Conservation (phyloP, 2,888 invertebrate genomes). For the Volucella zonaria region DNA sequence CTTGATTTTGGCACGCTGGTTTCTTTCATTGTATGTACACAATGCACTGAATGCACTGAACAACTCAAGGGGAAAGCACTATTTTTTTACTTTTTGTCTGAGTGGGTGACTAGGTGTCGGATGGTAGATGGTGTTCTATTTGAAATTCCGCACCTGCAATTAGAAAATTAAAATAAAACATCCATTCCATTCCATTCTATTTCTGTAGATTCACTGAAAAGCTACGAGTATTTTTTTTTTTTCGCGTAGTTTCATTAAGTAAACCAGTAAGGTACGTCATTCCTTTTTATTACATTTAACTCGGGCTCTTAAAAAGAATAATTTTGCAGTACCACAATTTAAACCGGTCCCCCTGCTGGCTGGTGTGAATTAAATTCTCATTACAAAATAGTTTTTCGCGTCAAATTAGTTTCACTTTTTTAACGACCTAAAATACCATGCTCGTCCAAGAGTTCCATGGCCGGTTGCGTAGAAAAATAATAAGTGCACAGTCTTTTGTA, state of each 20-base stretch:
- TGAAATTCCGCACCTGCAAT: conserved; percentile 54
- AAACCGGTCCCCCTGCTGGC: conserved; percentile 51
- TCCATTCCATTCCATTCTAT: not conserved
- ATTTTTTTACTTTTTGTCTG: no score
- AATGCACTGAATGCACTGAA: conserved; percentile 51
- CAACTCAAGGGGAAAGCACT: conserved; percentile 36
- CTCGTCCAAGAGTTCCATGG: conserved; percentile 18
- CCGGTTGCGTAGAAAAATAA: conserved; percentile 22
- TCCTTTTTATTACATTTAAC: conserved; percentile 38
- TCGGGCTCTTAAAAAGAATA: conserved; percentile 14
- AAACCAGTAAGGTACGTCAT: conserved; percentile 25
- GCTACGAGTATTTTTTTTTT: not conserved
- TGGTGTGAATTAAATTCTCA: conserved; percentile 69
- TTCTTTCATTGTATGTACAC: conserved; percentile 65
- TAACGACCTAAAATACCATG: conserved; percentile 54
- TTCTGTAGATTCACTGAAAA: not conserved
- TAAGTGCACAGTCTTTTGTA: conserved; percentile 26
- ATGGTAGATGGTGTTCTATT: conserved; percentile 5
- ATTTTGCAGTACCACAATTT: conserved; percentile 28
- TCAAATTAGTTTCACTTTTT: conserved; percentile 68
- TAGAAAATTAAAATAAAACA: conserved; percentile 50
- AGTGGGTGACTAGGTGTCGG: not conserved
- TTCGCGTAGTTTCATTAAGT: conserved; percentile 18
- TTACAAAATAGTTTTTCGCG: conserved; percentile 65
- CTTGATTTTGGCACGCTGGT: conserved; percentile 66